These are phyloP conservation scores for Asbolus verrucosus DNA, from an alignment of 1,140 invertebrate genomes.

Conservation along the genomic window DNA sequence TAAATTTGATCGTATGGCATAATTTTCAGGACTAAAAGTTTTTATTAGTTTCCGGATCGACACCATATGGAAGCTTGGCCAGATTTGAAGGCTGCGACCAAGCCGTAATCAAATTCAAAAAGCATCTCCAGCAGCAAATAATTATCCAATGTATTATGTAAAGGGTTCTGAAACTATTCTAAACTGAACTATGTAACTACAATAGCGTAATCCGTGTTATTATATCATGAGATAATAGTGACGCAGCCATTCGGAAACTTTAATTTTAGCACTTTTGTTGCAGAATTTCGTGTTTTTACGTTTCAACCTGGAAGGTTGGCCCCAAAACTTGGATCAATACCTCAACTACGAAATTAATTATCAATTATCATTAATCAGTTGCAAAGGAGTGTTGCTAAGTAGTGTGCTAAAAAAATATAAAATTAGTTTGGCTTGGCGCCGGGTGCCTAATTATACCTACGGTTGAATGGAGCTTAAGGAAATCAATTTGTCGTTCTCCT, in stretches of 20 bases:
- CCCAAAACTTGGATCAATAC: too few relatives aligned
- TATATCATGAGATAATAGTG: slow-evolving; percentile 34
- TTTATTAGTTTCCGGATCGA: slow-evolving; percentile 3
- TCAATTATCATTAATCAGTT: too few relatives aligned
- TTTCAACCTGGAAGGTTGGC: too few relatives aligned
- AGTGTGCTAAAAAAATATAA: slow-evolving; percentile 5
- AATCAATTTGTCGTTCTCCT: slow-evolving; percentile 25
- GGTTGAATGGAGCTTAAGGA: slow-evolving; percentile 3
- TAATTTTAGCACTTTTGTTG: slow-evolving; percentile 3
- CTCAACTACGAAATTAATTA: too few relatives aligned
- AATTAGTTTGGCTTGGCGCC: neutral
- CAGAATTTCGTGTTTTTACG: too few relatives aligned
- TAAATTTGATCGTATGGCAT: slow-evolving; percentile 28
- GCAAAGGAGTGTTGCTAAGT: too few relatives aligned
- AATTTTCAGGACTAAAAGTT: slow-evolving; percentile 11
- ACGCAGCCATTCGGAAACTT: slow-evolving; percentile 10
- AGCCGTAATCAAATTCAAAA: slow-evolving; percentile 15
- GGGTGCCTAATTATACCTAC: slow-evolving; percentile 1
- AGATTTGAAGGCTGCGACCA: neutral
- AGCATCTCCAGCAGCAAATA: slow-evolving; percentile 24
- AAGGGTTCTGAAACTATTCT: slow-evolving; percentile 36
- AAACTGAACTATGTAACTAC: slow-evolving; percentile 30
- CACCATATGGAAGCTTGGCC: neutral
- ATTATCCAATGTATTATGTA: slow-evolving; percentile 30
- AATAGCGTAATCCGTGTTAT: slow-evolving; percentile 37